These are phyloP conservation scores for Aspiorhynchus laticeps DNA, from an alignment of 2,113 vertebrate genomes.

Conservation along the genomic window DNA sequence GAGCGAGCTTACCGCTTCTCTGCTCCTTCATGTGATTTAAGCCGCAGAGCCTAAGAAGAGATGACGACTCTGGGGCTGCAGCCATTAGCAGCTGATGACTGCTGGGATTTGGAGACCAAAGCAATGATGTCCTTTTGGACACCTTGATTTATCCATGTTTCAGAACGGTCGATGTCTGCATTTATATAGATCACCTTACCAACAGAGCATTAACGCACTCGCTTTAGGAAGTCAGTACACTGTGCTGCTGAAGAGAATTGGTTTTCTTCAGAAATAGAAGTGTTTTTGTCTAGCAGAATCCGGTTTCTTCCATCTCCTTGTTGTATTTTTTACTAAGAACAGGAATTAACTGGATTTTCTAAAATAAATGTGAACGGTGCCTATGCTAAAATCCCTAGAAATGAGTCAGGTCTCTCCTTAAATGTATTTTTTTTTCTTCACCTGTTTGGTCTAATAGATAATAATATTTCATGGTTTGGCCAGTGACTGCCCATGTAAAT, in stretches of 20 bases:
- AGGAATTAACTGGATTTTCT: background rate
- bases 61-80: constrained; percentile 26
- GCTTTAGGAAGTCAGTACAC: constrained; percentile 43
- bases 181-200: constrained; percentile 49
- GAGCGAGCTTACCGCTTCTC: background rate
- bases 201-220: constrained; percentile 39
- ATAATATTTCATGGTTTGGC: background rate
- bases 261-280: background rate
- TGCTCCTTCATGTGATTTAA: constrained; percentile 26
- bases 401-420: background rate
- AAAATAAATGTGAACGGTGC: background rate
- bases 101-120: constrained; percentile 51
- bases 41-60: background rate
- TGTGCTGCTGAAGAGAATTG: constrained; percentile 26
- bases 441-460: background rate
- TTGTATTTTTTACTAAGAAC: background rate
- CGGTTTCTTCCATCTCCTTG: background rate
- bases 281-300: background rate
- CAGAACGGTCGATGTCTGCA: constrained; percentile 13
- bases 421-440: background rate
- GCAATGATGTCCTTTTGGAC: constrained; percentile 46
- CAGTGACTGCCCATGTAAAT: background rate
- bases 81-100: constrained; percentile 54
- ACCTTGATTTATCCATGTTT: constrained; percentile 55
- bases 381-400: background rate